Evolutionary conservation across 1,140 invertebrate genomes (phyloP).

Genomic region (Drosophila arizonae): DNA sequence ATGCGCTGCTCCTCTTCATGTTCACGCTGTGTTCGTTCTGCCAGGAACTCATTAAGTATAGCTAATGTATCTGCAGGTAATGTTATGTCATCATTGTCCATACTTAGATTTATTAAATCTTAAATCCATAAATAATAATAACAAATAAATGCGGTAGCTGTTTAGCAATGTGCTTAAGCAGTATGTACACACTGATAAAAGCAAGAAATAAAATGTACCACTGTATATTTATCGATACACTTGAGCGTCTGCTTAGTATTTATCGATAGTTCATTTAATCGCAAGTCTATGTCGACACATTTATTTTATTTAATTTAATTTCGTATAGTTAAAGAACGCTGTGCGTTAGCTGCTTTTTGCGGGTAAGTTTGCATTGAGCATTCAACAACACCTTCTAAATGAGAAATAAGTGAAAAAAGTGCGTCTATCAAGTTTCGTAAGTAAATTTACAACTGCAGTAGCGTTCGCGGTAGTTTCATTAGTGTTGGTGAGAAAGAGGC

Average conservation of each 20-base stretch:
- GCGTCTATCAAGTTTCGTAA: background rate
- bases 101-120: conserved; percentile 13
- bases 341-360: conserved; percentile 7
- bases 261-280: conserved; percentile 34
- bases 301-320: conserved; percentile 45
- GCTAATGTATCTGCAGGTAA: conserved; percentile 89
- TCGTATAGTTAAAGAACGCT: conserved; percentile 28
- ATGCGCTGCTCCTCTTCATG: conserved; percentile 83
- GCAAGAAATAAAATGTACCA: too few species aligned
- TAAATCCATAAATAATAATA: background rate
- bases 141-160: background rate
- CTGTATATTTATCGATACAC: conserved; percentile 12
- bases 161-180: background rate
- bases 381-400: background rate
- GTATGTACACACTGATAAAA: conserved; percentile 16
- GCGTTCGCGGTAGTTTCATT: conserved; percentile 6
- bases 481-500: background rate
- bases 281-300: conserved; percentile 33
- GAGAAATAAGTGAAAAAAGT: background rate
- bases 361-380: conserved; percentile 28
- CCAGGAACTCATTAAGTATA: conserved; percentile 92
- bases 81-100: conserved; percentile 85
- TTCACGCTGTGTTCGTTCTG: conserved; percentile 87
- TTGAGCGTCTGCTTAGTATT: background rate
- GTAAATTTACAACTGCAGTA: background rate